Evolutionary conservation across 2,113 vertebrate genomes (phyloP).

Genomic region (Hippoglossus stenolepis): DNA sequence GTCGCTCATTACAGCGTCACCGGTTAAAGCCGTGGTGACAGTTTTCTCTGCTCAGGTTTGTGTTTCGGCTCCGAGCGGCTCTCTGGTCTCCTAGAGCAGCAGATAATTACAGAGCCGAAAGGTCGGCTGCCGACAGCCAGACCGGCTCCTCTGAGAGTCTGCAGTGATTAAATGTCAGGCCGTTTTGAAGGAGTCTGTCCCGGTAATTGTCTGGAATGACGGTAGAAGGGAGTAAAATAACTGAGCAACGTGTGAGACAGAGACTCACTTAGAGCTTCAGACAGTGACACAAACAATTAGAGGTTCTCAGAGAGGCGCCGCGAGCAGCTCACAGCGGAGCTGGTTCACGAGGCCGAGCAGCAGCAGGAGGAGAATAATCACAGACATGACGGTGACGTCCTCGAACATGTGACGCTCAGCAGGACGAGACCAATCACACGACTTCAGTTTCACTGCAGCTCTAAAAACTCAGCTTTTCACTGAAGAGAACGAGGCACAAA

Average conservation of each 20-base stretch:
- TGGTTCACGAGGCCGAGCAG: neutral
- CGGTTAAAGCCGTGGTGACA: slow-evolving; percentile 43
- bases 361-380: neutral
- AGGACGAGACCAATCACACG: too few relatives aligned
- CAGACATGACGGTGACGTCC: neutral
- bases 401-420: too few relatives aligned
- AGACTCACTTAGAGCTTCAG: slow-evolving; percentile 44
- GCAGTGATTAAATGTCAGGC: slow-evolving; percentile 73
- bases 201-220: slow-evolving; percentile 60
- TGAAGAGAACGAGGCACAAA: too few relatives aligned
- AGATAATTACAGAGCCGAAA: slow-evolving; percentile 63
- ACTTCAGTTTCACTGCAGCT: too few relatives aligned
- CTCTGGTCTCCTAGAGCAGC: slow-evolving; percentile 33
- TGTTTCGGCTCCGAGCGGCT: slow-evolving; percentile 35
- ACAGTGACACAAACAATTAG: slow-evolving; percentile 23
- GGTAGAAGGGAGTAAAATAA: slow-evolving; percentile 48
- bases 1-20: slow-evolving; percentile 21
- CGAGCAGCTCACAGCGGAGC: too few relatives aligned
- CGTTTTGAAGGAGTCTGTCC: slow-evolving; percentile 59
- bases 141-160: slow-evolving; percentile 63
- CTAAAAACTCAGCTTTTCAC: too few relatives aligned
- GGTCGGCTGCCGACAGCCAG: slow-evolving; percentile 61
- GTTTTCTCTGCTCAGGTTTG: slow-evolving; percentile 19
- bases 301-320: neutral
- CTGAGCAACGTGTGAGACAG: slow-evolving; percentile 29